Conservation (phyloP, 2,113 vertebrate genomes). For the Chroicocephalus ridibundus region DNA sequence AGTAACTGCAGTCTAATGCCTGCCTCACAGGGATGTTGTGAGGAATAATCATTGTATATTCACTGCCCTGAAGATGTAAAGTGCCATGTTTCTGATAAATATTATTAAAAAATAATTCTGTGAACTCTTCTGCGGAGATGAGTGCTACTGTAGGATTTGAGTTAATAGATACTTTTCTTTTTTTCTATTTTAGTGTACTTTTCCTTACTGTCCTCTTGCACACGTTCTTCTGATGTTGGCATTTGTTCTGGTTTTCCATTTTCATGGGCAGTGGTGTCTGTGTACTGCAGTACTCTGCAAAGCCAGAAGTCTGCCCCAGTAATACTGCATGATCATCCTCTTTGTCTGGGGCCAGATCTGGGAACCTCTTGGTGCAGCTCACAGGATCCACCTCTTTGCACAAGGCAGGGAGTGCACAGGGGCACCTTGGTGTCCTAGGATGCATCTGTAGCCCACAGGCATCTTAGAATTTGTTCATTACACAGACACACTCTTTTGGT, state of each 20-base stretch:
- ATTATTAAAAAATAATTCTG: slow-evolving; percentile 20
- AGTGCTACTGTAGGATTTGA: not conserved
- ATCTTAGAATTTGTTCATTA: not conserved
- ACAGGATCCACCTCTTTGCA: not conserved
- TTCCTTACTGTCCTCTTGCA: not conserved
- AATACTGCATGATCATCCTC: not conserved
- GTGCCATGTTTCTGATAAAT: slow-evolving; percentile 29
- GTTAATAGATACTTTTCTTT: not conserved
- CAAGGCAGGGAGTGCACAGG: fast-evolving
- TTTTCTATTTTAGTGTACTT: not conserved
- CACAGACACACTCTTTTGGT: not conserved
- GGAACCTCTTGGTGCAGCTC: not conserved
- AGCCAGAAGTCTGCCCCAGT: not conserved
- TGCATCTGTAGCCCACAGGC: not conserved
- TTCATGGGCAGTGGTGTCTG: fast-evolving
- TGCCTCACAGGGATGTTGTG: slow-evolving; percentile 50
- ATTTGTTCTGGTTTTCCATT: not conserved
- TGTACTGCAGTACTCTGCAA: not conserved
- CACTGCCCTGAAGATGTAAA: slow-evolving; percentile 12
- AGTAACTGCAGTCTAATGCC: not conserved
- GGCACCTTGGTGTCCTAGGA: not conserved
- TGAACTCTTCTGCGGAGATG: not conserved
- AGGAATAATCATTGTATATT: slow-evolving; percentile 34
- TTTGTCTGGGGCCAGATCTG: not conserved
- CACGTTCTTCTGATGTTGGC: not conserved